A percentile compares a stretch with the other conserved stretches of the same genome.
These are phyloP conservation scores for Cacajao melanocephalus DNA, from an alignment of 2,797 vertebrate genomes.

Conservation along the genomic window DNA sequence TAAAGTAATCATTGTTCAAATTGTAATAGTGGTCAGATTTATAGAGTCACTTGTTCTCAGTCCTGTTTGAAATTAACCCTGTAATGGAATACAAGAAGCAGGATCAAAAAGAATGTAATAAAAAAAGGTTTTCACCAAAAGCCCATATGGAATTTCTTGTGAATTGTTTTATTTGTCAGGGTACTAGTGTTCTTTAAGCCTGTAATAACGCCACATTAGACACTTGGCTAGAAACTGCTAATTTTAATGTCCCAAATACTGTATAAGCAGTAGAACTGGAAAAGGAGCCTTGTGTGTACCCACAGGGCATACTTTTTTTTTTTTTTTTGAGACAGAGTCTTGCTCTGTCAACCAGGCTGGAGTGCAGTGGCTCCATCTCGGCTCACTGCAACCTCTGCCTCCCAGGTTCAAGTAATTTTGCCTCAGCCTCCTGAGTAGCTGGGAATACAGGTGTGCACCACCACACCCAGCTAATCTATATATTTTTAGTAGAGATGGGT, in stretches of 20 bases:
- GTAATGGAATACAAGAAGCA: background rate
- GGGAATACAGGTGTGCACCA: background rate
- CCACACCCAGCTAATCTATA: background rate
- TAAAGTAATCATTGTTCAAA: background rate
- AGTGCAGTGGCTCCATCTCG: background rate
- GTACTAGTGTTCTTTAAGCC: background rate
- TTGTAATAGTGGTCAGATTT: background rate
- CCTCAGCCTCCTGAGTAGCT: background rate
- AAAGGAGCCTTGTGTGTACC: background rate
- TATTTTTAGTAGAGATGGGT: background rate
- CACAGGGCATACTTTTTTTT: background rate
- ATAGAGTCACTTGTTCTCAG: background rate
- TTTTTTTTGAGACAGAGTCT: background rate
- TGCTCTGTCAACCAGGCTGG: background rate
- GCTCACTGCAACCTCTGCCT: background rate
- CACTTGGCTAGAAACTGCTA: background rate
- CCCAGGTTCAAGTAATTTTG: background rate
- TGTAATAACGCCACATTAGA: background rate
- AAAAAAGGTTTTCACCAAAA: background rate
- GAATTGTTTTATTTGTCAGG: background rate
- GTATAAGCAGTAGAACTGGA: background rate
- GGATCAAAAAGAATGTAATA: background rate
- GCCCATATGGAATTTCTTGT: background rate
- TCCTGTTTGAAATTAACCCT: background rate
- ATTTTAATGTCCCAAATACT: background rate